Evolutionary conservation across 2,113 vertebrate genomes (phyloP).

Genomic region (Siniperca knerii): DNA sequence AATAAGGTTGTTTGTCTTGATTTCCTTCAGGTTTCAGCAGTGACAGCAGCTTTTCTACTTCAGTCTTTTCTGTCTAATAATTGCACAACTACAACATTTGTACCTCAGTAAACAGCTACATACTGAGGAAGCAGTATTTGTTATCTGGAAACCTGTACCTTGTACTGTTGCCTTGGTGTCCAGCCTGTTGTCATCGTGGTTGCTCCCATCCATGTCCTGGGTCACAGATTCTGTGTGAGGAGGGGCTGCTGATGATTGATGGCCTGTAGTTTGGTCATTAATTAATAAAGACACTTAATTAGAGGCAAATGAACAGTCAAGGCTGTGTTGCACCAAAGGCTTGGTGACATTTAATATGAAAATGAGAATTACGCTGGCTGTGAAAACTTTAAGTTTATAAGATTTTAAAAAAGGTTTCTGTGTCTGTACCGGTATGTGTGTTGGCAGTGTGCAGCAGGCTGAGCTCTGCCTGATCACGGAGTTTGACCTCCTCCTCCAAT

Average conservation of each 20-base stretch:
- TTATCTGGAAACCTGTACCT: constrained; percentile 89
- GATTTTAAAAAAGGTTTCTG: not conserved
- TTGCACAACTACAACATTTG: not conserved
- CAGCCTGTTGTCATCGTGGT: constrained; percentile 93
- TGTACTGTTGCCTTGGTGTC: constrained; percentile 98
- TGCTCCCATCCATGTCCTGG: constrained; percentile 94
- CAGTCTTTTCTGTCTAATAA: constrained; percentile 8
- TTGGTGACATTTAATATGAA: constrained; percentile 71
- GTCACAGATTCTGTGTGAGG: constrained; percentile 93
- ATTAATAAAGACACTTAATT: constrained; percentile 80
- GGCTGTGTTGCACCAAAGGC: constrained; percentile 52
- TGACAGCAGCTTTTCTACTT: constrained; percentile 18
- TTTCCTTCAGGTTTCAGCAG: constrained; percentile 14
- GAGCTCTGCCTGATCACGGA: constrained; percentile 82
- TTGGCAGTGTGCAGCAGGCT: constrained; percentile 74
- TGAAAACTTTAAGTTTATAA: constrained; percentile 7
- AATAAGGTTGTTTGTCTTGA: not conserved
- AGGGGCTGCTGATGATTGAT: constrained; percentile 85
- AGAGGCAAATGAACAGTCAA: constrained; percentile 69
- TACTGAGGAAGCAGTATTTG: constrained; percentile 80
- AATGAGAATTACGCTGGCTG: constrained; percentile 38
- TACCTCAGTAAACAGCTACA: not conserved
- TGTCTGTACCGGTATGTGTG: constrained; percentile 71
- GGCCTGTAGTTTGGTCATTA: constrained; percentile 74
- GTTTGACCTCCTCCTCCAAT: constrained; percentile 81